Evolutionary conservation across 2,113 vertebrate genomes (phyloP), one percentile per base, ranked within the genome.

Genomic region (Acrocephalus kingi): DNA sequence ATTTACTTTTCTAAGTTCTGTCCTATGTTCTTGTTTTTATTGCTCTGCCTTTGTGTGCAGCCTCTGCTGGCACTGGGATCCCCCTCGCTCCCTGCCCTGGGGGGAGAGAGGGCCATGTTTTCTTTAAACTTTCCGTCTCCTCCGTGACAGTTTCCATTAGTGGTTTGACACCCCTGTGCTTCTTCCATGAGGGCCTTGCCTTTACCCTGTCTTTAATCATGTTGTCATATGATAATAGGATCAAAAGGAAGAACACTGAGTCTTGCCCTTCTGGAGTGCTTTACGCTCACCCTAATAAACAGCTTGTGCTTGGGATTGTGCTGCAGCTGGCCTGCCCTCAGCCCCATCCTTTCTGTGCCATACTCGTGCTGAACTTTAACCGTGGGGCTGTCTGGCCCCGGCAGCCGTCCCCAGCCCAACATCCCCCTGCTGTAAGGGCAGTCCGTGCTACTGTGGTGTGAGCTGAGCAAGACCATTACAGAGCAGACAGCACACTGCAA

Each of bases 181-280:
- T 96, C 96, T 94, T 96, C 94, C 94, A 95, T 71, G 85, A 96
- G 93, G 79, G 93, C 93, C 68, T 75, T 92, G 73, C 83, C 84
- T 95, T 85, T 87, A 91, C 96, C 64, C 89, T 86, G 96, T 93
- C 94, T 96, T 96, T 96, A 96, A 96, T 96, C 95, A 96, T 92
- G 95, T 96, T 97, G 96, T 97, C 96, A 92, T 93, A 93, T 85
- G 96, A 97, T 96, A 97, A 97, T 96, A 90, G 93, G 93, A 95
- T 97, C 95, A 95, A 96, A 96, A 96, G 93, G 92, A 93, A 66
- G 85, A 96, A 92, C 88, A 90, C 56, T 81, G 79, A 94, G 76
- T 90, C 80, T 94, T 92, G 85, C 83, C 94, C 92, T 96, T 95
- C 95, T 96, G 88, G 92, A 96, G 94, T 94, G 93, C 79, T 96